phyloP scores from a whole-genome alignment of 1,140 invertebrate species.

The Eubasilissa regina region DNA sequence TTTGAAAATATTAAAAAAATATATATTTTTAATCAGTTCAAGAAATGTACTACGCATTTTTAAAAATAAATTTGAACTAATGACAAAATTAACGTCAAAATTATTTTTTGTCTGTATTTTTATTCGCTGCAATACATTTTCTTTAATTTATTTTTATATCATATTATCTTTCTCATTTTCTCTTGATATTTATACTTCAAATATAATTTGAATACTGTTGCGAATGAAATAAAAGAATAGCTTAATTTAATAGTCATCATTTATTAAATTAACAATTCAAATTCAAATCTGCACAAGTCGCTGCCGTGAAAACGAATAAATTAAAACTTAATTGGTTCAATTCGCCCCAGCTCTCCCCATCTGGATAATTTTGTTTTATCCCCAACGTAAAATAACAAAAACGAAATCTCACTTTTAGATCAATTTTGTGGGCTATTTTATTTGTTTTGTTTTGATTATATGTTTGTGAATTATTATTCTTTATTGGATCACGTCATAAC shows the following conservation, averaged over 20 bases:
- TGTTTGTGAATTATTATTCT: slow-evolving; percentile 2
- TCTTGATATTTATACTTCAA: slow-evolving; percentile 9
- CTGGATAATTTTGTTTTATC: not conserved
- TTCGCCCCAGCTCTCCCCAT: slow-evolving; percentile 26
- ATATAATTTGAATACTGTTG: slow-evolving; percentile 16
- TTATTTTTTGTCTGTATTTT: no score
- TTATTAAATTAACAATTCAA: slow-evolving; percentile 47
- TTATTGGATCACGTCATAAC: no score
- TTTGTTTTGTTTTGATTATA: slow-evolving; percentile 10
- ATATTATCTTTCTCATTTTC: not conserved
- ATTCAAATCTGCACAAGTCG: slow-evolving; percentile 35
- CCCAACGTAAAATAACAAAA: not conserved
- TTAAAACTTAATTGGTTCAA: slow-evolving; percentile 34
- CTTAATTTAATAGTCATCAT: slow-evolving; percentile 23
- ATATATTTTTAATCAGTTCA: no score
- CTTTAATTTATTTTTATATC: not conserved
- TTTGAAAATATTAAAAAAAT: no score
- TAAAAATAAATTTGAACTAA: no score
- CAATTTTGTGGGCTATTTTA: slow-evolving; percentile 8
- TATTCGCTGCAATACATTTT: no score
- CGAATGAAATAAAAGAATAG: slow-evolving; percentile 9
- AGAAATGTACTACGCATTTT: no score
- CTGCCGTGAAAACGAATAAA: slow-evolving; percentile 23
- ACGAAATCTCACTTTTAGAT: slow-evolving; percentile 30
- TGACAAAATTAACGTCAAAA: no score